Percentiles rank a stretch among this genome's conserved stretches.
These are phyloP conservation scores for Xiphydria camelus DNA, from an alignment of 2,888 invertebrate species.

Conservation along the genomic window DNA sequence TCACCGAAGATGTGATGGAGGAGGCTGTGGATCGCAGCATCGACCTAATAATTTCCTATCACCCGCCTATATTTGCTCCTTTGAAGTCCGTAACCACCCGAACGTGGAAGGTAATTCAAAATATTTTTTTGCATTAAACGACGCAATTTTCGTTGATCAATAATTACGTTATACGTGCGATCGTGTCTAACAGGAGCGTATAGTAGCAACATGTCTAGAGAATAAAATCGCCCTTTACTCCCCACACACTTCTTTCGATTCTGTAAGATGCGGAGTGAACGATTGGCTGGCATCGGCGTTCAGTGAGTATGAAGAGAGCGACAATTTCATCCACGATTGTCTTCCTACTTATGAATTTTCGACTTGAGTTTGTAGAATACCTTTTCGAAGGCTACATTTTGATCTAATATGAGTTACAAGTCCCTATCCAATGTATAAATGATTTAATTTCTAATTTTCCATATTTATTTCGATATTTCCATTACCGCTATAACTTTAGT, in stretches of 20 bases:
- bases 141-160: background rate
- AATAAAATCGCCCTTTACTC: constrained; percentile 88
- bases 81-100: constrained; percentile 73
- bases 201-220: constrained; percentile 78
- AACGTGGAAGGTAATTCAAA: constrained; percentile 71
- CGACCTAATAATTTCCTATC: constrained; percentile 88
- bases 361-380: too few species aligned
- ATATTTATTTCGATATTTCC: too few species aligned
- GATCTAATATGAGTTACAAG: too few species aligned
- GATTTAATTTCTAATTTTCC: too few species aligned
- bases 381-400: too few species aligned
- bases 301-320: too few species aligned
- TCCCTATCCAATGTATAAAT: too few species aligned
- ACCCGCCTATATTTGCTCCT: constrained; percentile 91
- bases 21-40: constrained; percentile 74
- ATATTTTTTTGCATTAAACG: constrained; percentile 1
- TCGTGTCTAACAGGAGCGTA: constrained; percentile 68
- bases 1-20: constrained; percentile 83
- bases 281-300: constrained; percentile 87
- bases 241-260: constrained; percentile 92
- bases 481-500: too few species aligned
- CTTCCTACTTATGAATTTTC: too few species aligned
- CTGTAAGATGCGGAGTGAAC: constrained; percentile 81
- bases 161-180: too few species aligned
- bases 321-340: too few species aligned